Evolutionary conservation across 2,113 vertebrate genomes (phyloP).

Genomic region (Lepus timidus): DNA sequence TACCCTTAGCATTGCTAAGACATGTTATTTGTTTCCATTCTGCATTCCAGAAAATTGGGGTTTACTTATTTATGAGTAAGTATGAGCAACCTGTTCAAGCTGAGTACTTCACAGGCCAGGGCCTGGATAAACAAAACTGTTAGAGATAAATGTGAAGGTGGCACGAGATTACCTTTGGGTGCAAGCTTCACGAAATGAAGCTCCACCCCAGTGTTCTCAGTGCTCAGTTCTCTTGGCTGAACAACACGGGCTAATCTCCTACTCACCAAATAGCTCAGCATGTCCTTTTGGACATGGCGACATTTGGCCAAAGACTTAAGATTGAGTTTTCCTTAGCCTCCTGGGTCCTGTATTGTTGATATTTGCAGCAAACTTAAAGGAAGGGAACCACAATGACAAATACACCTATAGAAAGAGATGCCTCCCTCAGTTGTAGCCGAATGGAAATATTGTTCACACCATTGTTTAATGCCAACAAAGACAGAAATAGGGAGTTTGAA

Average conservation of each 20-base stretch:
- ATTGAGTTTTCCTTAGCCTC: neutral
- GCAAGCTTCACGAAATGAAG: neutral
- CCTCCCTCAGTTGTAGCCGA: neutral
- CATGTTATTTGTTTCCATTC: conserved; percentile 30
- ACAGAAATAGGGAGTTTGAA: neutral
- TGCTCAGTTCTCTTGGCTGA: neutral
- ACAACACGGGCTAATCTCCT: neutral
- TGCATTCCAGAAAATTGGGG: neutral
- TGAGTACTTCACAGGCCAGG: neutral
- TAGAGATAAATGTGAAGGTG: neutral
- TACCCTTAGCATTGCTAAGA: neutral
- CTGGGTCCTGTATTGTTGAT: neutral
- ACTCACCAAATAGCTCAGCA: neutral
- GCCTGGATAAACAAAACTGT: neutral
- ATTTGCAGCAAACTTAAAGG: neutral
- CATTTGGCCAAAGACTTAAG: neutral
- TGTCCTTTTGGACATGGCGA: neutral
- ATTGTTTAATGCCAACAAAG: neutral
- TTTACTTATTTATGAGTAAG: neutral
- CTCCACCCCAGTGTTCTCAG: neutral
- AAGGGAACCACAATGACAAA: neutral
- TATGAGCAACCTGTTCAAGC: conserved; percentile 15
- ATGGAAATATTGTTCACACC: neutral
- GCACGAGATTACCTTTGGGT: neutral
- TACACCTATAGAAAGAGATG: neutral